A percentile compares a stretch with the other conserved stretches of the same genome.
These are phyloP conservation scores for Drosophila athabasca DNA, from an alignment of 1,140 invertebrate genomes.

Conservation along the genomic window DNA sequence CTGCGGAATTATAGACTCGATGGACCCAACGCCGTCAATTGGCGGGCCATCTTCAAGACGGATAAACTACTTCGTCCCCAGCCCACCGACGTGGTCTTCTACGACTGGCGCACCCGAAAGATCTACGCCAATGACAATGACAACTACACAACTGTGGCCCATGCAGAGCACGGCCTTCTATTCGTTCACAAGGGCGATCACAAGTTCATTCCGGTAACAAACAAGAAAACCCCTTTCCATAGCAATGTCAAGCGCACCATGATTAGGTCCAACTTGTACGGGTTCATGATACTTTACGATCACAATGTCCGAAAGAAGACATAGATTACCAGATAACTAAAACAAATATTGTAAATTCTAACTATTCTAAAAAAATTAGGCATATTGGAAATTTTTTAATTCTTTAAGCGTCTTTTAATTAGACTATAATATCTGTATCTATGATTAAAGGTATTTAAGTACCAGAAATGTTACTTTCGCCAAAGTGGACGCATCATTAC, in stretches of 20 bases:
- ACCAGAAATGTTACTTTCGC: no score
- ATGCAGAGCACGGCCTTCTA: conserved; percentile 49
- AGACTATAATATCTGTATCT: no score
- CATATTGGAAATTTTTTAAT: no score
- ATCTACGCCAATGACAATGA: conserved; percentile 45
- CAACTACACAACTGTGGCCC: conserved; percentile 52
- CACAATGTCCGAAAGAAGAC: conserved; percentile 47
- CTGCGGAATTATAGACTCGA: conserved; percentile 30
- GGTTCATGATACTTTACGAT: conserved; percentile 43
- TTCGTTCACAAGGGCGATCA: conserved; percentile 68
- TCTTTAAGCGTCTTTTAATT: no score
- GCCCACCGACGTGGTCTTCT: conserved; percentile 53
- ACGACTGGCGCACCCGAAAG: conserved; percentile 46
- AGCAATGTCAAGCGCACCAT: conserved; percentile 34
- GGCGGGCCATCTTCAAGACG: conserved; percentile 52
- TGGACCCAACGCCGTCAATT: conserved; percentile 44
- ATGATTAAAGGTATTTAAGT: no score
- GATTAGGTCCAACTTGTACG: conserved; percentile 25
- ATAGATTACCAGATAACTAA: background rate
- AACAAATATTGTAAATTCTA: background rate
- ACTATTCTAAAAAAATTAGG: background rate
- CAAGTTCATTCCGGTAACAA: conserved; percentile 52
- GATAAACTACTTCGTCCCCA: conserved; percentile 37
- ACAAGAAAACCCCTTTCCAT: conserved; percentile 1
- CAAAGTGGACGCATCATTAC: no score